These are phyloP conservation scores for Tonatia bakeri DNA, from an alignment of 2,113 vertebrate species.

Conservation along the genomic window DNA sequence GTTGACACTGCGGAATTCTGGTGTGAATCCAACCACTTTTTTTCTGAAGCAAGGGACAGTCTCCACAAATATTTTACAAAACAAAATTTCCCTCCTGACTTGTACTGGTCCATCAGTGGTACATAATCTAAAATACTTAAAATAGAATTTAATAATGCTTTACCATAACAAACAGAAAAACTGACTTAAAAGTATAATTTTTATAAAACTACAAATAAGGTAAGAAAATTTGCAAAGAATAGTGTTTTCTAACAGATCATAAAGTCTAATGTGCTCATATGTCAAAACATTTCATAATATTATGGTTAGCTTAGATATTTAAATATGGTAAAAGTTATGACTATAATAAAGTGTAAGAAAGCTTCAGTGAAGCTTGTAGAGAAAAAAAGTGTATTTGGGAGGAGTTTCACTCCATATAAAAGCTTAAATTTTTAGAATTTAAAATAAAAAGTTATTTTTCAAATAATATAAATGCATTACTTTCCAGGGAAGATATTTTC, in stretches of 20 bases:
- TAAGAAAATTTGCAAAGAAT: background rate
- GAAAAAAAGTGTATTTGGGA: background rate
- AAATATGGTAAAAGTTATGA: constrained; percentile 8
- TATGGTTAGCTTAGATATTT: constrained; percentile 17
- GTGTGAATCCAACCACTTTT: background rate
- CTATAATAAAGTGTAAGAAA: background rate
- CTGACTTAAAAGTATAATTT: background rate
- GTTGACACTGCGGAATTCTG: background rate
- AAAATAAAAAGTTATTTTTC: constrained; percentile 41
- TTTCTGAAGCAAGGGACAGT: background rate
- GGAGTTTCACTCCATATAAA: background rate
- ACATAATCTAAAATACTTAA: background rate
- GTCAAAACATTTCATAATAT: constrained; percentile 27
- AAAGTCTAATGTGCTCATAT: background rate
- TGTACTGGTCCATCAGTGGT: background rate
- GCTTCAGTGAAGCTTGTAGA: background rate
- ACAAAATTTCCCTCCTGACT: background rate
- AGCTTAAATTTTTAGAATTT: constrained; percentile 5
- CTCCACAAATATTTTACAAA: background rate
- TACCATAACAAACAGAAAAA: background rate
- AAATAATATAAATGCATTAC: constrained; percentile 6
- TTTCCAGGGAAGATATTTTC: background rate
- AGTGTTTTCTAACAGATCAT: background rate
- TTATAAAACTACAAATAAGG: constrained; percentile 25
- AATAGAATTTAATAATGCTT: background rate